These are phyloP conservation scores for Papio anubis DNA, from an alignment of 2,113 vertebrate genomes.

Conservation along the genomic window DNA sequence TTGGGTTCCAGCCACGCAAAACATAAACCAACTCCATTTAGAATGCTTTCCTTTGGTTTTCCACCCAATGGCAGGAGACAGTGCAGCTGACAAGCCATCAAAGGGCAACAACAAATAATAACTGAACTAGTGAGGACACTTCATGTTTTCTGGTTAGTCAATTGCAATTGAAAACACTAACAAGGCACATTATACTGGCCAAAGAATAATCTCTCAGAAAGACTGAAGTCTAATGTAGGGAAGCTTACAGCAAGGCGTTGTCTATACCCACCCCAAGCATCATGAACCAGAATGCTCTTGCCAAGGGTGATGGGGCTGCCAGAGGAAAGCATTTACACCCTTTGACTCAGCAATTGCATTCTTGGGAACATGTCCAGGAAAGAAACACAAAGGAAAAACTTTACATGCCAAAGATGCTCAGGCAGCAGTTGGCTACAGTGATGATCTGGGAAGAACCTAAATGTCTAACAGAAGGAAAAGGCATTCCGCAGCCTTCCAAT, in stretches of 20 bases:
- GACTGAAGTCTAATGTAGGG: background rate
- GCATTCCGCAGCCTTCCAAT: background rate
- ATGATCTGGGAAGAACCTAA: background rate
- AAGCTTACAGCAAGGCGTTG: background rate
- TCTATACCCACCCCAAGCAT: background rate
- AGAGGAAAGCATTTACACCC: background rate
- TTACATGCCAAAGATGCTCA: background rate
- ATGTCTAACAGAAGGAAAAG: background rate
- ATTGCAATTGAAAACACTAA: background rate
- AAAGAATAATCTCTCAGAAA: background rate
- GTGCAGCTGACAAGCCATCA: background rate
- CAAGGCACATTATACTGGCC: background rate
- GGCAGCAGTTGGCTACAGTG: background rate
- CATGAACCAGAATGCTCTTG: background rate
- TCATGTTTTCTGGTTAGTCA: background rate
- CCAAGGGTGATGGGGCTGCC: background rate
- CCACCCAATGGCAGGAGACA: background rate
- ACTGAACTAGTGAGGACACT: no score
- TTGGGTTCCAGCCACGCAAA: background rate
- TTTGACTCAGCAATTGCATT: background rate
- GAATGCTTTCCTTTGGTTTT: background rate
- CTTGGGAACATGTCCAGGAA: background rate
- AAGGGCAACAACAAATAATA: background rate
- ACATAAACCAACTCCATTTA: background rate
- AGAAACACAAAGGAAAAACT: background rate